Evolutionary conservation across 1,140 invertebrate genomes (phyloP), one percentile per base, ranked within the genome.

Genomic region (Neodiprion pinetum): DNA sequence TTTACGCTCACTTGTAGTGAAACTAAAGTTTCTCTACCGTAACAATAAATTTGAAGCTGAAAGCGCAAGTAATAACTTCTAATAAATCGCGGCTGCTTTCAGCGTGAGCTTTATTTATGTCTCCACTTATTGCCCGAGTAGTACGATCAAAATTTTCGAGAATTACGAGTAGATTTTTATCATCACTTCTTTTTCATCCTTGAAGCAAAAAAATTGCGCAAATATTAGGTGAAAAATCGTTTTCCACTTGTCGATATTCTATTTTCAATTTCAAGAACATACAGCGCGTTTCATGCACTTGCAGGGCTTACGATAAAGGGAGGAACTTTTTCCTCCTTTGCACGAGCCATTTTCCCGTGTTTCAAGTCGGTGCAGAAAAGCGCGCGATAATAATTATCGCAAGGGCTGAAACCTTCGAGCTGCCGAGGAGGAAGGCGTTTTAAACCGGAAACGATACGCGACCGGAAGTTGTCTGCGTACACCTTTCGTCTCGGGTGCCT

Each of bases 381-480:
- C 11, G 53, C 28, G 53, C 53, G 53, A 61, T 61, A 61, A 61
- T 9, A 61, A 61, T 61, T 14, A 61, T 61, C 53, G 53, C 53
- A 5, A 40, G 1, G 28, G 28, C 5, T 40, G 28, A 40, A 40
- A 40, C 28, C 28, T 61, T 5, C 53, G 53, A 61, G 53, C 53
- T 5, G 53, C 53, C 4, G 53, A 12, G 9, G 11, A 17, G n/a
- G 53, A 17, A 61, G 28, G n/a, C 53, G 53, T 81, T 80, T 75
- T 76, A 83, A 85, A 87, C 85, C 85, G 86, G 86, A 88, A 88
- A 87, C 85, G 84, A 85, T 84, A 83, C 79, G 78, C 77, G 79
- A 80, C 84, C 83, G 85, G 86, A 87, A 88, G 84, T 82, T 86
- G 84, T 86, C 83, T 61, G 14, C 53, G 53, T 61, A 61, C 53